Evolutionary conservation across 92 coral and sea anemone species (phyloP), one percentile per base, ranked within the genome.

Genomic region (Epizoanthus ramosus): DNA sequence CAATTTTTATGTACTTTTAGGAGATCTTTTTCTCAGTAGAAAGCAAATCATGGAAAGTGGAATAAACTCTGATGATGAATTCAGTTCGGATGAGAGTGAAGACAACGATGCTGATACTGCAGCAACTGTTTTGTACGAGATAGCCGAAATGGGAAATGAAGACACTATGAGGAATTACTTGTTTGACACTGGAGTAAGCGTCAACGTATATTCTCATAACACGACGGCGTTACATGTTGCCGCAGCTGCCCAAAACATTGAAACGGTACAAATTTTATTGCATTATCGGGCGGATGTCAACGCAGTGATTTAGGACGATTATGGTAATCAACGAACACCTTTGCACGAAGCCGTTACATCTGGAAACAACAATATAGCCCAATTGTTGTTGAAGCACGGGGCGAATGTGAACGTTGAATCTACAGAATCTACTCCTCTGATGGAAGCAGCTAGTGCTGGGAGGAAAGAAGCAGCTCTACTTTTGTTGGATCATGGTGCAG

Each of bases 271-370:
- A 14, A n/a, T 73, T 47, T 56, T 73, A 18, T 31, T 73, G 39
- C 79, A 73, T 31, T 21, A 22, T 15, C 24, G 63, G 3, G 64
- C 79, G 19, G 23, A 73, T 15, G 37, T 53, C 18, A 73, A 53
- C 25, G 79, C 79, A 23, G 45, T 52, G 8, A n/a, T 5, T 71
- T 1, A 1, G 4, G 61, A 71, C 9, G 39, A 71, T 45, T 21
- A 17, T 19, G 2, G 24, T 22, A 73, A 73, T 15, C 3, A 22
- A n/a, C 79, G 60, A 8, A 52, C 61, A 50, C 61, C 63, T 50
- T 73, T 73, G 61, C 18, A 50, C 13, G 79, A 73, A 73, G 79
- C 79, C 16, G 25, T 52, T 73, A 12, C 35, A n/a, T n/a, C 79
- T 8, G 61, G 79, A 6, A 21, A 73, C 21, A 24, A 18, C 31